Evolutionary conservation across 2,888 invertebrate genomes (phyloP), one percentile per base, ranked within the genome.

Genomic region (Dexiosoma caninum): DNA sequence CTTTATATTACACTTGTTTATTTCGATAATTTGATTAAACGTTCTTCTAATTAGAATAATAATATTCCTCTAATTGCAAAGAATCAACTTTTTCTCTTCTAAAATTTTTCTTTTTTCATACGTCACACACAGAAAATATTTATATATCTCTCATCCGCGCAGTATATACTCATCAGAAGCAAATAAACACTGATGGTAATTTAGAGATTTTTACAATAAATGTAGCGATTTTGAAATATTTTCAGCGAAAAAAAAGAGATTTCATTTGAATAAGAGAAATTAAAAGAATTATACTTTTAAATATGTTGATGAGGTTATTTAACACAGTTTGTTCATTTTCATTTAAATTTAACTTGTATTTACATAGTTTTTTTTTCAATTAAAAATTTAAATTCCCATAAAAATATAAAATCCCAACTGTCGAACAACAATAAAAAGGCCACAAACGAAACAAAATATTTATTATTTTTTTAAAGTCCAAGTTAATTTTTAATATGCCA

Each of bases 61-160:
- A 60, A 59, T 59, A 64, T 78, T 60, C 10, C n/a, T 53, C 46
- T 60, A 49, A 74, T 40, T 62, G 42, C 37, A 70, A 53, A 59
- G 66, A 57, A 57, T n/a, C 30, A 32, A 40, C 30, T 59, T 32
- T 70, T 37, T 49, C 21, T 55, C 37, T 53, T 55, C 14, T 14
- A 64, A 77, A 57, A 40, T 78, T 57, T 71, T 66, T 40, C 37
- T 55, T 70, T 55, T 23, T 40, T 70, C 1, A 70, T 53, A 80
- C 76, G 80, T 81, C 77, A 69, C 69, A 64, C 77, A 71, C 66
- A 70, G n/a, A 71, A 60, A 55, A 53, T 64, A 72, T 32, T 37
- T 49, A 35, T 72, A 74, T 64, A 72, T 72, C 62, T 81, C 76
- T 72, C 80, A 76, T 67, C 72, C 67, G 77, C 62, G 53, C 60